Evolutionary conservation across 2,888 invertebrate species (phyloP).

Genomic region (Harpalus rufipes): DNA sequence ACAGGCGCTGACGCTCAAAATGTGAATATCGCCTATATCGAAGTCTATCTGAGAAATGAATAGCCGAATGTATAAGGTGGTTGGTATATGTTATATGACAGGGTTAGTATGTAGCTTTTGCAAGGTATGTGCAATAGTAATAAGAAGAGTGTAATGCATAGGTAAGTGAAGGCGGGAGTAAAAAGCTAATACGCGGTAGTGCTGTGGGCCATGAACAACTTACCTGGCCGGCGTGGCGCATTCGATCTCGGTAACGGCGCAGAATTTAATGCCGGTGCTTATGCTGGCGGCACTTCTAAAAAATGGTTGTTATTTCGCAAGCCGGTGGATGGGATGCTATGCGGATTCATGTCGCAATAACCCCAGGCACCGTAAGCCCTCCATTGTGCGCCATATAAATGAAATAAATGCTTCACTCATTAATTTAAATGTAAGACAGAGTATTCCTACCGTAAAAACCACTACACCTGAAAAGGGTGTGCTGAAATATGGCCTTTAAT

Average conservation of each 20-base stretch:
- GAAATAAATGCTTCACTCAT: conserved; percentile 65
- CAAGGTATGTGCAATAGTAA: too few species aligned
- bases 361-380: conserved; percentile 40
- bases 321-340: conserved; percentile 18
- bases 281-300: conserved; percentile 50
- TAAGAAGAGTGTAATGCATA: conserved; percentile 25
- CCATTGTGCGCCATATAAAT: conserved; percentile 63
- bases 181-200: conserved; percentile 44
- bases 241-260: conserved; percentile 32
- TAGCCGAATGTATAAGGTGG: neutral
- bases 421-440: conserved; percentile 66
- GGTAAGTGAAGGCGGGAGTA: conserved; percentile 25
- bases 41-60: neutral
- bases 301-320: conserved; percentile 63
- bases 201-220: conserved; percentile 16
- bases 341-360: conserved; percentile 59
- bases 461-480: conserved; percentile 58
- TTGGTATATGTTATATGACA: neutral
- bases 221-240: conserved; percentile 22
- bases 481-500: conserved; percentile 63
- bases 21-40: neutral
- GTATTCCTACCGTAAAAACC: conserved; percentile 59
- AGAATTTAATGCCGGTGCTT: conserved; percentile 59
- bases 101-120: neutral
- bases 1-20: too few species aligned